Conservation (phyloP, 2,113 vertebrate species). For the Mus pahari region DNA sequence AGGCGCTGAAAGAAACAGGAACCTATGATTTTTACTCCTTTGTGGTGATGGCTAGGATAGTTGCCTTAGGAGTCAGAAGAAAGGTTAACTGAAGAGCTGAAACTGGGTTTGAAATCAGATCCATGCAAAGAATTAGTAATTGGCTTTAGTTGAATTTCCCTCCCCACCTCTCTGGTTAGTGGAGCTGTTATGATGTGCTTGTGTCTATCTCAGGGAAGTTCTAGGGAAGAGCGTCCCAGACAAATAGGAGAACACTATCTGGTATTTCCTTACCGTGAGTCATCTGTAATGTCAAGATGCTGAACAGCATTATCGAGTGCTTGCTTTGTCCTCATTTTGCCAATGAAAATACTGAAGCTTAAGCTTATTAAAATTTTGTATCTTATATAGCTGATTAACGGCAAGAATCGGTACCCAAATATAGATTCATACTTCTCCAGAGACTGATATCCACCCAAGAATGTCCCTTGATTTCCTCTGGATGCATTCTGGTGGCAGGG, state of each 20-base stretch:
- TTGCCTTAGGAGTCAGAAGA: not conserved
- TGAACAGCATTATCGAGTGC: constrained; percentile 10
- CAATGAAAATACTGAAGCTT: constrained; percentile 17
- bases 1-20: not conserved
- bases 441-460: not conserved
- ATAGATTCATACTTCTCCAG: not conserved
- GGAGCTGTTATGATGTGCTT: not conserved
- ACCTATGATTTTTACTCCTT: not conserved
- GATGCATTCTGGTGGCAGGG: not conserved
- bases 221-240: too few relatives aligned
- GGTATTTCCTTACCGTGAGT: constrained; percentile 18
- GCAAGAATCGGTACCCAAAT: not conserved
- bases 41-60: not conserved
- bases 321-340: not conserved
- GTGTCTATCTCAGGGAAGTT: not conserved
- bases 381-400: not conserved
- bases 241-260: not conserved
- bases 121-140: not conserved
- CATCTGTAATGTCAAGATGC: not conserved
- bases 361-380: constrained; percentile 36
- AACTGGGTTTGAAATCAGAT: constrained; percentile 10
- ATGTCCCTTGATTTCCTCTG: not conserved
- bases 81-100: constrained; percentile 19
- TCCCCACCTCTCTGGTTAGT: not conserved
- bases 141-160: not conserved